A percentile compares a stretch with the other conserved stretches of the same genome.
Evolutionary conservation across 1,140 invertebrate species (phyloP).

Genomic region (Centruroides vittatus): DNA sequence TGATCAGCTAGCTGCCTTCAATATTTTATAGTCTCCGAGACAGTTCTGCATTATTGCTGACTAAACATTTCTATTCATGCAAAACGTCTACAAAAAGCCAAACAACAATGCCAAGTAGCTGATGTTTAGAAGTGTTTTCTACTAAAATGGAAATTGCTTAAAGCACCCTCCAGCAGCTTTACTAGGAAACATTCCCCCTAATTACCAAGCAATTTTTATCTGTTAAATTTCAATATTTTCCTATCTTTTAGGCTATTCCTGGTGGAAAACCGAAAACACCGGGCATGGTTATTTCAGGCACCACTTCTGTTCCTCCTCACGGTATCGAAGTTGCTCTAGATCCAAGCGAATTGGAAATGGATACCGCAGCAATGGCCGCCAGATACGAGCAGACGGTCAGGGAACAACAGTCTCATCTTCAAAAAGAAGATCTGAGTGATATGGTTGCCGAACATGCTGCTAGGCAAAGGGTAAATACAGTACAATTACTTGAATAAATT

Average conservation of each 20-base stretch:
- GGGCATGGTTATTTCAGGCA: neutral
- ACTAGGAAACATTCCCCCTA: neutral
- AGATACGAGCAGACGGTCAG: constrained; percentile 91
- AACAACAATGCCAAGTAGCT: too few relatives aligned
- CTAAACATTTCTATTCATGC: too few relatives aligned
- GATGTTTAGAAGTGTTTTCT: too few relatives aligned
- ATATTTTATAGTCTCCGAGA: too few relatives aligned
- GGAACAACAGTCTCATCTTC: constrained; percentile 71
- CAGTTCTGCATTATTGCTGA: too few relatives aligned
- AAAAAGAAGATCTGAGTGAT: constrained; percentile 91
- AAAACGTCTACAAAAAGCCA: too few relatives aligned
- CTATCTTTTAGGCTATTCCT: neutral
- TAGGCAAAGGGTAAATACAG: constrained; percentile 44
- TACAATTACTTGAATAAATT: too few relatives aligned
- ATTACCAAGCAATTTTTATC: neutral
- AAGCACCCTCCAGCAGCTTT: neutral
- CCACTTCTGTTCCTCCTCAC: constrained; percentile 22
- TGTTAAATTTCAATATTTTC: constrained; percentile 11
- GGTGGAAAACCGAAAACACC: neutral
- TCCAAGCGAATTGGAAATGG: constrained; percentile 88
- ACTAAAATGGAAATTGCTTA: too few relatives aligned
- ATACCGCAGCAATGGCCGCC: constrained; percentile 84
- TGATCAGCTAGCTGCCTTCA: too few relatives aligned
- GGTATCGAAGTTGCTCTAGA: constrained; percentile 84
- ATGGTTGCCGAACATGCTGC: constrained; percentile 97